Base-by-base conservation (phyloP, 2,888 invertebrate species). In the Lasioglossum leucozonium region DNA sequence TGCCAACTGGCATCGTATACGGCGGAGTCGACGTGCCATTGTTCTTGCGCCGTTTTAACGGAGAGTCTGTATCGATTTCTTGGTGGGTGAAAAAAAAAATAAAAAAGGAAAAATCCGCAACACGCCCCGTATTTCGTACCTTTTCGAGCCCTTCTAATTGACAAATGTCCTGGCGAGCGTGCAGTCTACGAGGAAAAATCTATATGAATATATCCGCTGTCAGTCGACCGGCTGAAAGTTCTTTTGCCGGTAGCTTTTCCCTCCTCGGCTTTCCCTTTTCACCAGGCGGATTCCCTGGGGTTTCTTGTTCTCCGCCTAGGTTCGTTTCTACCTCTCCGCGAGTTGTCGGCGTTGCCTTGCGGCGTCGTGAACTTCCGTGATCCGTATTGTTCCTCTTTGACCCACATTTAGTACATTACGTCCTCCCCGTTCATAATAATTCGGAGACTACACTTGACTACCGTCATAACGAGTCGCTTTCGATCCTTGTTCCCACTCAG, bases 121-220 rank as follows among this genome's bases (percentile, higher is more conserved):
- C 77, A 58, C 65, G 67, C 22, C 51, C 62, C 71, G 76, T 78
- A 51, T 76, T 82, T 79, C 62, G 76, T 71, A 72, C 77, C 77
- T 69, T 75, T 81, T 77, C 77, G 65, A 69, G 78, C 75, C 72
- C 62, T 72, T 77, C 82, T 85, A 86, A 86, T 86, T 86, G 86
- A 86, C 81, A 85, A 85, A 86, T 81, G 85, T 72, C 22, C 62
- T 34, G n/a, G n/a, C 34, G 30, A 65, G 65, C 69, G 55, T 11
- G 79, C 67, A 77, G 34, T 58, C 84, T 71, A 76, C 73, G 77
- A 74, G 74, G 86, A 79, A 71, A 86, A 85, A 81, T 81, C 73
- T 84, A 72, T 86, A 86, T 77, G 86, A 86, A 82, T 86, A 85
- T 86, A 79, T 85, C 79, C 69, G 42, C 79, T 82, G 82, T 85